Base-by-base conservation (phyloP, 2,797 vertebrate species). In the Hylomyscus alleni region DNA sequence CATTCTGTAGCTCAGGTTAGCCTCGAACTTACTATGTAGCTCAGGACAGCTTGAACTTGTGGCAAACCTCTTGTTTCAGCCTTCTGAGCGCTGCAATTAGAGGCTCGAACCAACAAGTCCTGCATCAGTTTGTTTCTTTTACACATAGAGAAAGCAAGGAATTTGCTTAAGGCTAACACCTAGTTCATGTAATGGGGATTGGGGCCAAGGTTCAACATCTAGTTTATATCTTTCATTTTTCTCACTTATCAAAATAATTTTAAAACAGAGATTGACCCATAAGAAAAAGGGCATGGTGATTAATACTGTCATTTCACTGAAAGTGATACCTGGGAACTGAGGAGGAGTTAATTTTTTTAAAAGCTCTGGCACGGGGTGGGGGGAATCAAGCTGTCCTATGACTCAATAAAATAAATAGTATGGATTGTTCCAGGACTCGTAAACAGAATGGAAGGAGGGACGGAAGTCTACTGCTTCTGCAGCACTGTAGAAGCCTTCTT, bases 231-330 rank as follows among this genome's bases (percentile, higher is more conserved):
- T 65, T 62, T 17, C 82, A 84, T 88, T 52, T 83, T 88, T 90
- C 15, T 17, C 31, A 81, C 37, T 54, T 73, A 56, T 73, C 73
- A 95, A 83, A 94, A 88, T 7, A 62, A 78, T 78, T 82, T 94
- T 54, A 62, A 85, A 89, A 73, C 3, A 73, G 17, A 72, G 31
- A 65, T 60, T 77, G 73, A 72, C n/a, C 44, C 11, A 13, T 56
- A 62, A 69, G 47, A 86, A 95, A 96, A 89, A 12, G 6, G 24
- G n/a, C 50, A 50, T 0, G 26, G n/a, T 62, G 84, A 67, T 84
- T 83, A 91, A 29, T 12, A 58, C 9, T 14, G 12, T 17, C 17
- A 78, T 95, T 87, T 84, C 14, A 22, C 13, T 67, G 15, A 84
- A 91, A 93, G 7, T n/a, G 40, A 84, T 77, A 78, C 44, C 75